Percentiles rank a stretch among this genome's conserved stretches.
Evolutionary conservation across 2,888 invertebrate genomes (phyloP).

Genomic region (Lepeophtheirus nordmannii): DNA sequence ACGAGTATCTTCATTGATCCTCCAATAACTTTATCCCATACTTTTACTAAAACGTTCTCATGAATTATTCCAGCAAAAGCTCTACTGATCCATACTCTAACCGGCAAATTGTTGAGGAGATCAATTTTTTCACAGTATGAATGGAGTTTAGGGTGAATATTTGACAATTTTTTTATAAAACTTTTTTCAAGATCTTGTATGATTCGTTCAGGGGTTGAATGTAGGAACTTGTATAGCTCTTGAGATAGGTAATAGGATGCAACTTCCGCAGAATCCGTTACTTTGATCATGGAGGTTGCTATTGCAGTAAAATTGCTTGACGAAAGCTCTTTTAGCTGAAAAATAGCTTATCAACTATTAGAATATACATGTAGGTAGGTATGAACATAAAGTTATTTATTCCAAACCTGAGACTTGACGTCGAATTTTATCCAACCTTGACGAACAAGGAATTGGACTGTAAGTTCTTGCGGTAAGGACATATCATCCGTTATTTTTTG

Average conservation of each 20-base stretch:
- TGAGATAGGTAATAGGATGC: not conserved
- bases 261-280: not conserved
- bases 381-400: constrained; percentile 17
- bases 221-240: not conserved
- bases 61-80: constrained; percentile 67
- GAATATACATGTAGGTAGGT: no score
- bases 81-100: constrained; percentile 61
- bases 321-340: not conserved
- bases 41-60: constrained; percentile 60
- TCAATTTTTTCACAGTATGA: constrained; percentile 51
- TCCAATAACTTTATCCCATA: constrained; percentile 76
- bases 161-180: constrained; percentile 29
- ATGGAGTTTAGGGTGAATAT: constrained; percentile 34
- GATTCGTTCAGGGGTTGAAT: not conserved
- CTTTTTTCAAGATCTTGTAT: constrained; percentile 27
- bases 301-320: constrained; percentile 1
- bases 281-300: constrained; percentile 6
- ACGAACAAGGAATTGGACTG: constrained; percentile 66
- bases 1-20: constrained; percentile 67
- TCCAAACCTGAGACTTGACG: constrained; percentile 38
- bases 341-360: no score
- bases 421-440: constrained; percentile 47
- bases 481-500: constrained; percentile 48
- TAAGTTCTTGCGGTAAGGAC: constrained; percentile 49
- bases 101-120: constrained; percentile 48